Percentiles rank a stretch among this genome's conserved stretches.
These are phyloP conservation scores for Tiaroga cobitis DNA, from an alignment of 2,797 vertebrate genomes.

Conservation along the genomic window DNA sequence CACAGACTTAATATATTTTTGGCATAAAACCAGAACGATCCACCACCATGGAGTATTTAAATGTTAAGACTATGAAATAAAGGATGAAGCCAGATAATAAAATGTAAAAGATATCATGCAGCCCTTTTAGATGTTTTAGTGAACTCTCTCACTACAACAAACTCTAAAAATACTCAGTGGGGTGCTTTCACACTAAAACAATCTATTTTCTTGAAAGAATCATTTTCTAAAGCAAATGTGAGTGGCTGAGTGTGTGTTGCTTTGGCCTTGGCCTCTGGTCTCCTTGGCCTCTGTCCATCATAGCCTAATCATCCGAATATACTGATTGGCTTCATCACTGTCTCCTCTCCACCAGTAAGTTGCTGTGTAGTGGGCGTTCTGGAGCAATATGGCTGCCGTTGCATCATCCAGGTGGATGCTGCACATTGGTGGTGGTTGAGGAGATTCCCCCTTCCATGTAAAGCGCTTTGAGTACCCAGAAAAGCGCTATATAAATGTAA, in stretches of 20 bases:
- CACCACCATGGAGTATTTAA: neutral
- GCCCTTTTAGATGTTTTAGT: conserved; percentile 1
- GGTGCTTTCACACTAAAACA: neutral
- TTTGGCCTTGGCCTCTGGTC: neutral
- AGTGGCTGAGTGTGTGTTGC: neutral
- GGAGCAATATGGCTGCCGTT: too few species aligned
- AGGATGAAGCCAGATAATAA: neutral
- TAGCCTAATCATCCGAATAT: too few species aligned
- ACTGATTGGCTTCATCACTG: too few species aligned
- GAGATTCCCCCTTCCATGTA: too few species aligned
- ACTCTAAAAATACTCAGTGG: neutral
- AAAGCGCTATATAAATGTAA: too few species aligned
- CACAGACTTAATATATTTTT: neutral
- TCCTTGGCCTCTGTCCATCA: too few species aligned
- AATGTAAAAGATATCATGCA: neutral
- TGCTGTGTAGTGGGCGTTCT: too few species aligned
- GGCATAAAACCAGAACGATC: neutral
- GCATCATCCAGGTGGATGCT: too few species aligned
- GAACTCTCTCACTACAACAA: neutral
- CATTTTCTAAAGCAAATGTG: neutral
- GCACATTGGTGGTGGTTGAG: too few species aligned
- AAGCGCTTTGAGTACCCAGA: too few species aligned
- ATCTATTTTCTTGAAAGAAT: neutral
- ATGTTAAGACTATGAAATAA: neutral
- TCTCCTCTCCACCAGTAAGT: too few species aligned